These are phyloP conservation scores for Rhegmatorhina hoffmannsi DNA, from an alignment of 2,113 vertebrate species.

Conservation along the genomic window DNA sequence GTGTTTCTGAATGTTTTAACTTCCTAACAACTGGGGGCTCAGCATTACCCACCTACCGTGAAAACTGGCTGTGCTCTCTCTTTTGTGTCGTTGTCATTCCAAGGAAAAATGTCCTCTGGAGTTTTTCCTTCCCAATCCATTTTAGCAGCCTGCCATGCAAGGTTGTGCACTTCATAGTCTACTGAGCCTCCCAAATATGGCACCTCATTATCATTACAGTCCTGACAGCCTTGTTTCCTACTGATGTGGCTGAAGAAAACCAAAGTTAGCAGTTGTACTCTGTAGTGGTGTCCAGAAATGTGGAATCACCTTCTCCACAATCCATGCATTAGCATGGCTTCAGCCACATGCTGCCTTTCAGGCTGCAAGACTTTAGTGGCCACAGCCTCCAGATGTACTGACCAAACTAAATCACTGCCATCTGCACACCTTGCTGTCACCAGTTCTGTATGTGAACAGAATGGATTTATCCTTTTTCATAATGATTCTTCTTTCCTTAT, in stretches of 20 bases:
- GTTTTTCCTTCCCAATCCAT: conserved; percentile 31
- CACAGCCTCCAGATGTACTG: not conserved
- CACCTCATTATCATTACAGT: conserved; percentile 8
- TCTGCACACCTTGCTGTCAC: not conserved
- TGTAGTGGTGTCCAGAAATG: not conserved
- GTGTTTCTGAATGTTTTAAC: conserved; percentile 47
- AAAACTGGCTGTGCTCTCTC: conserved; percentile 65
- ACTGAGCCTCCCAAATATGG: conserved; percentile 9
- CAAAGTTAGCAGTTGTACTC: not conserved
- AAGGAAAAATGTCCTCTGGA: conserved; percentile 48
- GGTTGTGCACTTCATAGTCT: conserved; percentile 38
- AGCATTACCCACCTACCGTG: conserved; percentile 61
- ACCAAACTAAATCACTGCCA: not conserved
- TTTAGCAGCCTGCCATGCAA: conserved; percentile 38
- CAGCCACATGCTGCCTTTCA: not conserved
- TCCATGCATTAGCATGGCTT: not conserved
- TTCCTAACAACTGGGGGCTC: conserved; percentile 43
- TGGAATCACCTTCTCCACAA: not conserved
- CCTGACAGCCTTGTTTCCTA: not conserved
- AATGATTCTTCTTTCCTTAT: conserved; percentile 1
- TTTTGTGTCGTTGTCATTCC: conserved; percentile 31
- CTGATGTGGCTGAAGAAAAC: not conserved
- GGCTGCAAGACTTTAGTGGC: not conserved
- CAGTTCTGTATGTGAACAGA: not conserved
- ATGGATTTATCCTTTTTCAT: conserved; percentile 1